Evolutionary conservation across 2,113 vertebrate species (phyloP).

Genomic region (Noctilio leporinus): DNA sequence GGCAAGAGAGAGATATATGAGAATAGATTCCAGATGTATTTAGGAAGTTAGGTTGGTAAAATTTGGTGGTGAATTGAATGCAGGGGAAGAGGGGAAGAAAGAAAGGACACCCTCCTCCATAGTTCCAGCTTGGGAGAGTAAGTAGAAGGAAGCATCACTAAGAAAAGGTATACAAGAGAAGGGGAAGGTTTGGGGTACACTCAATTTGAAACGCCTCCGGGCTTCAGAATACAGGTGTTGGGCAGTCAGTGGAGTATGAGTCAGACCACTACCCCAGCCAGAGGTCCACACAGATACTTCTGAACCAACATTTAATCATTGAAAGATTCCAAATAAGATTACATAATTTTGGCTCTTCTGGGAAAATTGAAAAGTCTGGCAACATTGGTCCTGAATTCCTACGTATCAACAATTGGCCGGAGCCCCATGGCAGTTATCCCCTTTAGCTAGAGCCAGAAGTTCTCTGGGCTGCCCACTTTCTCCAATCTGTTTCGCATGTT

Average conservation of each 20-base stretch:
- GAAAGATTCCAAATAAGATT: not conserved
- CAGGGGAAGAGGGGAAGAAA: not conserved
- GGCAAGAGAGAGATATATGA: not conserved
- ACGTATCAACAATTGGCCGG: not conserved
- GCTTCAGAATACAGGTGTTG: not conserved
- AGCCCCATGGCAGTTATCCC: not conserved
- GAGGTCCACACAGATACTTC: not conserved
- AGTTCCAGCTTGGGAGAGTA: not conserved
- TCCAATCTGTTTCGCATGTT: not conserved
- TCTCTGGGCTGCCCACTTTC: not conserved
- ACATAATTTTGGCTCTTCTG: not conserved
- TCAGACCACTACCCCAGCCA: not conserved
- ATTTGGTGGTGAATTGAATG: not conserved
- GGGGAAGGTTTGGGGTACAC: not conserved
- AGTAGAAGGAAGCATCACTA: not conserved
- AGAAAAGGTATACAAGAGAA: not conserved
- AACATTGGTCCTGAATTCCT: not conserved
- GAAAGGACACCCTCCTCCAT: not conserved
- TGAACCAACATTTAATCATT: slow-evolving; percentile 1
- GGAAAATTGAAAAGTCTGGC: not conserved
- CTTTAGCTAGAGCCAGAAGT: not conserved
- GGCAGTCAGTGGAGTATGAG: no score
- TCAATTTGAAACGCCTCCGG: not conserved
- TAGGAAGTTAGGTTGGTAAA: not conserved
- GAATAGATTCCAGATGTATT: not conserved